Conservation (phyloP, 2,113 vertebrate species). For the Anseranas semipalmata region DNA sequence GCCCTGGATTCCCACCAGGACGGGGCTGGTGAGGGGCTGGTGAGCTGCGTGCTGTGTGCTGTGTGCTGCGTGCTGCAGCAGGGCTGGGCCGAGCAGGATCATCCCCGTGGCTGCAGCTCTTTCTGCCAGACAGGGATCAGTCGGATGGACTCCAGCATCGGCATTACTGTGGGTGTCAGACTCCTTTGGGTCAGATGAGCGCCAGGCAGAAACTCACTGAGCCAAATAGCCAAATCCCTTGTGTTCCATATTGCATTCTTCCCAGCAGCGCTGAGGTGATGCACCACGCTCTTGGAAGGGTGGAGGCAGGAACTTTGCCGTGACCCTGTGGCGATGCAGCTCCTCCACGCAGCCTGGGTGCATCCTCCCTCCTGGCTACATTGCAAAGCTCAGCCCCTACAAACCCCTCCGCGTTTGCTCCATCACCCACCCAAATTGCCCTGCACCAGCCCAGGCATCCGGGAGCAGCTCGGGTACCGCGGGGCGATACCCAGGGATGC, state of each 20-base stretch:
- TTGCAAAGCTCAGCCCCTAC: neutral
- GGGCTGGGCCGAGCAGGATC: neutral
- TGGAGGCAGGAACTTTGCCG: neutral
- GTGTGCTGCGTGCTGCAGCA: neutral
- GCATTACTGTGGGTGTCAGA: too few species aligned
- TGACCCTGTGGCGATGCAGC: fast-evolving
- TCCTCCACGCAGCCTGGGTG: neutral
- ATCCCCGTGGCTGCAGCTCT: too few species aligned
- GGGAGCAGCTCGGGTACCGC: conserved; percentile 66
- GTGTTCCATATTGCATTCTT: neutral
- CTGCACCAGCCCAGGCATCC: conserved; percentile 65
- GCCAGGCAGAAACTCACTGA: neutral
- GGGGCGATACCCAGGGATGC: conserved; percentile 52
- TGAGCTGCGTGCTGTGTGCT: neutral
- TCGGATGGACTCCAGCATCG: neutral
- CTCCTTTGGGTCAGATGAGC: neutral
- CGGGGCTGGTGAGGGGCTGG: fast-evolving
- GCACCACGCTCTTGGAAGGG: too few species aligned
- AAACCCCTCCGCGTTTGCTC: too few species aligned
- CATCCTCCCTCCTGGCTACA: neutral
- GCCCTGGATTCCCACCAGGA: neutral
- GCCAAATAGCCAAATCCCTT: too few species aligned
- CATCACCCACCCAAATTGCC: neutral
- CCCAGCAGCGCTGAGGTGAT: fast-evolving
- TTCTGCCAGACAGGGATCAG: neutral